These are phyloP conservation scores for Pseudochaenichthys georgianus DNA, from an alignment of 2,797 vertebrate species.

Conservation along the genomic window DNA sequence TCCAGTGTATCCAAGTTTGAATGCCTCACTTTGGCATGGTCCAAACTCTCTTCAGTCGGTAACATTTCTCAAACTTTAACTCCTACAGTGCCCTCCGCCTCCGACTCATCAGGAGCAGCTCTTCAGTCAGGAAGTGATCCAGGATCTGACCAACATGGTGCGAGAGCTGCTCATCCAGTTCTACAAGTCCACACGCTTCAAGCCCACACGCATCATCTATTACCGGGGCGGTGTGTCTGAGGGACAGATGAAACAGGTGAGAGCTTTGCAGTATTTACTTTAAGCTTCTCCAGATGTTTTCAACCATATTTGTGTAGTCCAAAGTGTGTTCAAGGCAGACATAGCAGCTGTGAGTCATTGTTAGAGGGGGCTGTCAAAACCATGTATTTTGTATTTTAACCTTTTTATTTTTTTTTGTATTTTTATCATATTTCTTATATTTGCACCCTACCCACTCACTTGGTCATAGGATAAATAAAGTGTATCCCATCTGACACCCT, in stretches of 20 bases:
- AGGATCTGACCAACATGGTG: constrained; percentile 98
- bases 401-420: neutral
- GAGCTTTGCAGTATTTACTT: neutral
- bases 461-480: neutral
- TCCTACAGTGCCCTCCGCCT: neutral
- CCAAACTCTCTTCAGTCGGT: neutral
- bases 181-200: constrained; percentile 99
- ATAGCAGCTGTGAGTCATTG: neutral
- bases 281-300: neutral
- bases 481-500: neutral
- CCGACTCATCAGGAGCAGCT: constrained; percentile 88
- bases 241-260: constrained; percentile 99
- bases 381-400: neutral
- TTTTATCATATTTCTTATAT: neutral
- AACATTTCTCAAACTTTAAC: too few relatives aligned
- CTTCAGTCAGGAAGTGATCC: constrained; percentile 98
- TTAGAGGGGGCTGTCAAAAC: constrained; percentile 2
- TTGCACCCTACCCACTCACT: neutral
- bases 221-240: constrained; percentile 98
- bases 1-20: neutral
- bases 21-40: neutral
- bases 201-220: constrained; percentile 98
- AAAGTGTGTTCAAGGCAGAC: neutral
- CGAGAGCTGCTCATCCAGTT: constrained; percentile 98
- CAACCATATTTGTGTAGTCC: neutral